A percentile compares a stretch with the other conserved stretches of the same genome.
Evolutionary conservation across 2,797 vertebrate genomes (phyloP).

Genomic region (Rhabdophis nuchalis): DNA sequence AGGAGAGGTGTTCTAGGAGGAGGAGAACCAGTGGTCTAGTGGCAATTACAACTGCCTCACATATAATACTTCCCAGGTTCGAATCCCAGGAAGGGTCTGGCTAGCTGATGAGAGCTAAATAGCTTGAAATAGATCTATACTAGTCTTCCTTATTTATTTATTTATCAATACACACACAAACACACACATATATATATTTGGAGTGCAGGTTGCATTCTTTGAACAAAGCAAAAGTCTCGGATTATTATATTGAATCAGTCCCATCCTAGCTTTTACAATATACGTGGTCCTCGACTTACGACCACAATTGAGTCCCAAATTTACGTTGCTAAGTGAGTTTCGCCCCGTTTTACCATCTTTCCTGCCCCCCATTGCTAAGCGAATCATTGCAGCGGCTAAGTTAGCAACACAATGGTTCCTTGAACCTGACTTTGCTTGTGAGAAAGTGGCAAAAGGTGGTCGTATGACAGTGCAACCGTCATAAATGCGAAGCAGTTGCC

Average conservation of each 20-base stretch:
- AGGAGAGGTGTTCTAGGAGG: too few relatives aligned
- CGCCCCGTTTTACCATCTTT: accelerated
- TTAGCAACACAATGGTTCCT: not conserved
- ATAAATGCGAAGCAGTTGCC: not conserved
- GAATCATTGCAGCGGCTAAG: not conserved
- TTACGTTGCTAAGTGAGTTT: not conserved
- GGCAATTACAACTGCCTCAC: too few relatives aligned
- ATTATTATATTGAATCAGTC: not conserved
- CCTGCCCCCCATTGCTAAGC: not conserved
- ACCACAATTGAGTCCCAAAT: not conserved
- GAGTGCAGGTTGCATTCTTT: not conserved
- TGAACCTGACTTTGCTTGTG: not conserved
- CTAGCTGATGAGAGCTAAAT: too few relatives aligned
- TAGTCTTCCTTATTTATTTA: too few relatives aligned
- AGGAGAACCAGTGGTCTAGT: too few relatives aligned
- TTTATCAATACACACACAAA: too few relatives aligned
- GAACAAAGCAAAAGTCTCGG: not conserved
- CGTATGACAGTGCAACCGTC: not conserved
- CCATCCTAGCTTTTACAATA: not conserved
- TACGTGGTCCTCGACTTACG: accelerated
- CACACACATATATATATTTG: too few relatives aligned
- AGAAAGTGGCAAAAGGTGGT: not conserved
- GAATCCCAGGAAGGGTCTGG: too few relatives aligned
- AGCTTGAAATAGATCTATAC: too few relatives aligned
- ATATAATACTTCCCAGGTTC: too few relatives aligned